phyloP scores from a whole-genome alignment of 2,888 invertebrate genomes.

The Amphiduros pacificus region DNA sequence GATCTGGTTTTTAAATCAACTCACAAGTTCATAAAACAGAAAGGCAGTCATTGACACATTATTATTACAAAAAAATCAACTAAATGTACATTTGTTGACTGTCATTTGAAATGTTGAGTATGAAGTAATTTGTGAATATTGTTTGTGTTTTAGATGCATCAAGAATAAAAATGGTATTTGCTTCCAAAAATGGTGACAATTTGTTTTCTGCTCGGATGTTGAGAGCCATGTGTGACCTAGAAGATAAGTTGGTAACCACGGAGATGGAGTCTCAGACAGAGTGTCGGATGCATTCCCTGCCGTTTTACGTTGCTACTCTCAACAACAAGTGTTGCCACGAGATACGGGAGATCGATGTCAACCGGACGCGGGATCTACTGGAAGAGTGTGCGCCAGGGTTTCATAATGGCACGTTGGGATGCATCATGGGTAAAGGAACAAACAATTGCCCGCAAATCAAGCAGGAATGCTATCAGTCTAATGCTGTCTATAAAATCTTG shows the following conservation, averaged over 20 bases:
- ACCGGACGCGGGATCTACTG: neutral
- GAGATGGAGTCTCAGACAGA: neutral
- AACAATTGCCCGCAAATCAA: neutral
- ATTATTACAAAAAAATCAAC: no score
- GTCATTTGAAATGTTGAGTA: no score
- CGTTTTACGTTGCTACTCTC: neutral
- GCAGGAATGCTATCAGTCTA: conserved; percentile 66
- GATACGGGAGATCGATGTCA: neutral
- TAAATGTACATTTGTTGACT: no score
- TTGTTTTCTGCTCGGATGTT: neutral
- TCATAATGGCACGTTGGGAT: neutral
- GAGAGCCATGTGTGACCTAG: neutral
- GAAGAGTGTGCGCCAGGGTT: neutral
- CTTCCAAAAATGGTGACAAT: neutral
- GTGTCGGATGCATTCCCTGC: neutral
- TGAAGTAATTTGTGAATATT: no score
- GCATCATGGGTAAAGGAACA: neutral
- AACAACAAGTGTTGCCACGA: neutral
- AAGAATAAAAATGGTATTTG: conserved; percentile 6
- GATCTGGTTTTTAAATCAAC: no score
- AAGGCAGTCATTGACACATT: no score
- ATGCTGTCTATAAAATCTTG: conserved; percentile 82
- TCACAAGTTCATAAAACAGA: no score
- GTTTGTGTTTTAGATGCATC: no score
- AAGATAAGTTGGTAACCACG: neutral